Base-by-base conservation (phyloP, 2,888 invertebrate species). In the Chrysolina haemoptera region DNA sequence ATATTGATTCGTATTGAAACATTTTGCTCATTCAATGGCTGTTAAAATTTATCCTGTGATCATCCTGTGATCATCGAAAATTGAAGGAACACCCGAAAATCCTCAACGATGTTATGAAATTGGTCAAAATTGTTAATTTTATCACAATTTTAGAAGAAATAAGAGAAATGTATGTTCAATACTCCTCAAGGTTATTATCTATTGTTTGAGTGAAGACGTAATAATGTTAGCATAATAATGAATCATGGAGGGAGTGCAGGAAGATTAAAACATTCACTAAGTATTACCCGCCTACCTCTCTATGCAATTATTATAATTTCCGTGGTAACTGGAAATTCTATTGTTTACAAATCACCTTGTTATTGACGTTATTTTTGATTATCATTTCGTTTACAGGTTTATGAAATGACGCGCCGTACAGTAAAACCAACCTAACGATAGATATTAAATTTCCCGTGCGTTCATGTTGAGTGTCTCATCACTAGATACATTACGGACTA, bases 281-380 rank as follows among this genome's bases (percentile, higher is more conserved):
- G 53, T 10, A n/a, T n/a, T n/a, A 53, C 53, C 53, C 18, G 9
- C 16, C 53, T 53, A 53, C 53, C 53, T 53, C 18, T 53, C 53
- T 18, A 53, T 16, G 53, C 11, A 53, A 53, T 53, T 10, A 53
- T 53, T 53, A 53, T 53, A 53, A 53, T 18, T 18, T 53, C 27
- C n/a, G 18, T 53, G 18, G 53, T 53, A 53, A 53, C 53, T 53
- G 53, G 16, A 53, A 53, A 53, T 53, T 53, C 53, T 20, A 22
- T 20, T 68, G 68, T 41, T 40, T 68, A 68, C 20, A 68, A 68
- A 68, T 68, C 40, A 41, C 59, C 14, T 41, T 18, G 41, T 40
- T 68, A 46, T 55, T 53, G 68, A n/a, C n/a, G n/a, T 41, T 68
- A 55, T 11, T 20, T 59, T 59, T 43, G 41, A 27, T 27, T 27